phyloP scores from a whole-genome alignment of 1,140 invertebrate species.

The Melipona quadrifasciata region DNA sequence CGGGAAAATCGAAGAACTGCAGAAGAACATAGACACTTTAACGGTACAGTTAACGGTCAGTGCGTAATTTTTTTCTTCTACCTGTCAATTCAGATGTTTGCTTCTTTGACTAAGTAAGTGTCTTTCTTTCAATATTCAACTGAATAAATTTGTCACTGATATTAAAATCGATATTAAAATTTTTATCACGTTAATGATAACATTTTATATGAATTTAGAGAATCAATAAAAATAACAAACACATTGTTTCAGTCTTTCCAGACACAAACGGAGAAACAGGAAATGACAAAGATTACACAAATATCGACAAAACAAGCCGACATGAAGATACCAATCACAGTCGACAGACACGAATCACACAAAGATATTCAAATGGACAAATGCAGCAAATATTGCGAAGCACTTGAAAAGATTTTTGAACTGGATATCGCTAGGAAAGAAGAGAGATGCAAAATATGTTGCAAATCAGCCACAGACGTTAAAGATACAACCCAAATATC shows the following conservation, averaged over 20 bases:
- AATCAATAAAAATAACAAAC: background rate
- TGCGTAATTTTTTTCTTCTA: conserved; percentile 22
- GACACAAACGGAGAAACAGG: conserved; percentile 51
- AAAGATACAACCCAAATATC: background rate
- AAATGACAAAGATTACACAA: background rate
- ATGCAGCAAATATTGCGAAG: conserved; percentile 34
- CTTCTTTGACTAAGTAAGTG: background rate
- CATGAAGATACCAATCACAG: background rate
- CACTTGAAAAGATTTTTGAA: conserved; percentile 6
- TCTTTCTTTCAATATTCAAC: background rate
- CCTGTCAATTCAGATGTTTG: background rate
- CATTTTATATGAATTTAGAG: background rate
- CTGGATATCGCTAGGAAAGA: background rate
- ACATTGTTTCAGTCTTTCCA: conserved; percentile 64
- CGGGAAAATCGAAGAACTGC: conserved; percentile 75
- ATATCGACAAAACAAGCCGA: conserved; percentile 1
- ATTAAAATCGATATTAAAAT: background rate
- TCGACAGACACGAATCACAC: background rate
- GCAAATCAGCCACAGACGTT: background rate
- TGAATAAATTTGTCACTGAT: background rate
- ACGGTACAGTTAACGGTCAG: conserved; percentile 75
- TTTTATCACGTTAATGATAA: background rate
- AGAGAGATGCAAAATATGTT: background rate
- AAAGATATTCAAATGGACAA: background rate
- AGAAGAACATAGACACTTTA: conserved; percentile 75